phyloP scores from a whole-genome alignment of 2,888 invertebrate genomes.

The Trichogramma dendrolimi region DNA sequence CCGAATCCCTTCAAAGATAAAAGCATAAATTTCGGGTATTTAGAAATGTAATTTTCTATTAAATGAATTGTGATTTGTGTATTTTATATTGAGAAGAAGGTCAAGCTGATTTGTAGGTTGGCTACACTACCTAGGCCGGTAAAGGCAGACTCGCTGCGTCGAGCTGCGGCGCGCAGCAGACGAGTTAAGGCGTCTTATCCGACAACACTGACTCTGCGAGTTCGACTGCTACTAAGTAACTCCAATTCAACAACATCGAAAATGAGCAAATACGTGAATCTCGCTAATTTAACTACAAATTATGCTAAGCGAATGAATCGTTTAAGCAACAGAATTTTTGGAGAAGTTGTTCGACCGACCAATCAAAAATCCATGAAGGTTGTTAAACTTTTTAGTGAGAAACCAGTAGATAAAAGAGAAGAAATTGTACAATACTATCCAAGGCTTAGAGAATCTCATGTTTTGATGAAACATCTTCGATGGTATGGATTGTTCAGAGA shows the following conservation, averaged over 20 bases:
- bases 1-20: no score
- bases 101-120: no score
- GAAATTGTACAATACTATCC: conserved; percentile 83
- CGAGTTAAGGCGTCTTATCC: no score
- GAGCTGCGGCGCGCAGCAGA: no score
- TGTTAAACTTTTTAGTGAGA: conserved; percentile 70
- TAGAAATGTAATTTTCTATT: no score
- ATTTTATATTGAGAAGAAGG: no score
- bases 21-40: no score
- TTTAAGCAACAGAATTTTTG: conserved; percentile 82
- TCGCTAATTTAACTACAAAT: conserved; percentile 68
- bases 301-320: conserved; percentile 83
- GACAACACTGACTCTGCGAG: no score
- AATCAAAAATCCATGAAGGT: conserved; percentile 74
- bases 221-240: no score
- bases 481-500: conserved; percentile 78
- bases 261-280: conserved; percentile 64
- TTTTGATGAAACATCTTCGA: conserved; percentile 68
- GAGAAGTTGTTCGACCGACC: conserved; percentile 77
- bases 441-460: conserved; percentile 71
- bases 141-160: no score
- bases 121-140: no score
- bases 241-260: conserved; percentile 19
- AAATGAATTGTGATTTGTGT: no score
- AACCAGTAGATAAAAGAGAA: conserved; percentile 69